Evolutionary conservation across 2,113 vertebrate species (phyloP).

Genomic region (Spheniscus mendiculus): DNA sequence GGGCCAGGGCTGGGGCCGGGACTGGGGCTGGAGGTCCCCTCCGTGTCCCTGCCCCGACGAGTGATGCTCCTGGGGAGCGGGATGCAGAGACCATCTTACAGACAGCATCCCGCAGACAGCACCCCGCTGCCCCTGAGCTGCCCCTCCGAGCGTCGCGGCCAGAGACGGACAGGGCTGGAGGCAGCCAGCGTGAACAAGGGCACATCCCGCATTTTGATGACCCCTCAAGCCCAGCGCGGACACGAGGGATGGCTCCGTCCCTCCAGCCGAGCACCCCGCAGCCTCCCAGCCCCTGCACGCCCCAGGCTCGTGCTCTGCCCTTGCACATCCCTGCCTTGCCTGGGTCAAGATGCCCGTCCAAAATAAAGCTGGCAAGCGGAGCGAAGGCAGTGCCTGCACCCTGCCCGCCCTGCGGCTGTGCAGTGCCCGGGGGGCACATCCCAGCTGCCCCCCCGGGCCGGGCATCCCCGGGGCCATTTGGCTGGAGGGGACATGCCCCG

Average conservation of each 20-base stretch:
- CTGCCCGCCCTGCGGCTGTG: background rate
- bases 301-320: background rate
- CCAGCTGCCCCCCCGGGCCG: background rate
- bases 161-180: background rate
- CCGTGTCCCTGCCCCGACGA: fast-evolving
- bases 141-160: fast-evolving
- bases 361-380: background rate
- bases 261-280: background rate
- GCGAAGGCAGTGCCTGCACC: background rate
- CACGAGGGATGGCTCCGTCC: background rate
- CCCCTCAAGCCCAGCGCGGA: background rate
- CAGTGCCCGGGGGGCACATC: background rate
- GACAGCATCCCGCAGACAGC: background rate
- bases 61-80: background rate
- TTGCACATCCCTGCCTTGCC: background rate
- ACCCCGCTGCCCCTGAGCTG: background rate
- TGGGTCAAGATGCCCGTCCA: fast-evolving
- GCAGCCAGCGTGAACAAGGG: background rate
- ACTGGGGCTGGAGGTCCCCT: background rate
- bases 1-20: background rate
- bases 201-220: fast-evolving
- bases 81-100: background rate
- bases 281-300: background rate
- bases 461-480: background rate
- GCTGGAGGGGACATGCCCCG: background rate